phyloP scores from a whole-genome alignment of 2,113 vertebrate genomes.

The Clinocottus analis region DNA sequence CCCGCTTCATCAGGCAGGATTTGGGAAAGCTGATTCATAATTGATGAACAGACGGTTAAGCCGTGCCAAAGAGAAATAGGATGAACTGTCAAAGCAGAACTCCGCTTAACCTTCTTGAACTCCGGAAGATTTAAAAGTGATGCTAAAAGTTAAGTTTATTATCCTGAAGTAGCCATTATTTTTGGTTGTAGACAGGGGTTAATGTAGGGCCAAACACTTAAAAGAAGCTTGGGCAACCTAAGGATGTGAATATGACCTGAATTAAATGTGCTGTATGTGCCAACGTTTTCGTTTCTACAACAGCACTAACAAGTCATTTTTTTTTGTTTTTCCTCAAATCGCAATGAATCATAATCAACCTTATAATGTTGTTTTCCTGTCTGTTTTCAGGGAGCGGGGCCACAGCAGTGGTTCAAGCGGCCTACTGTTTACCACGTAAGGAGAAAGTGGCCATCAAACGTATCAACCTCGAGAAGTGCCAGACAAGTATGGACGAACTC shows the following conservation, averaged over 20 bases:
- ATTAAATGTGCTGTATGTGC: background rate
- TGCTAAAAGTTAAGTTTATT: conserved; percentile 14
- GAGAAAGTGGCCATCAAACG: conserved; percentile 97
- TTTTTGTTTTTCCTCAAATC: background rate
- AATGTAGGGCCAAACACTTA: background rate
- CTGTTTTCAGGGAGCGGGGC: conserved; percentile 76
- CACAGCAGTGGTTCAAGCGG: conserved; percentile 95
- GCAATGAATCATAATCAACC: background rate
- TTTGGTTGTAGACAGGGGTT: background rate
- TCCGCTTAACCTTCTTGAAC: conserved; percentile 32
- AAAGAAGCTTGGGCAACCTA: background rate
- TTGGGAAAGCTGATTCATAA: conserved; percentile 58
- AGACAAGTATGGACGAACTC: conserved; percentile 97
- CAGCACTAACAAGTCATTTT: too few relatives aligned
- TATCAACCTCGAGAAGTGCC: conserved; percentile 97
- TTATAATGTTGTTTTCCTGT: conserved; percentile 13
- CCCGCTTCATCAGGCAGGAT: conserved; percentile 32
- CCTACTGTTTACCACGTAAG: conserved; percentile 91
- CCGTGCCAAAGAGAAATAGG: conserved; percentile 17
- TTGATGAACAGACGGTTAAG: conserved; percentile 49
- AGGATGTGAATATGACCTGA: conserved; percentile 3
- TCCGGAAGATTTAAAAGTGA: background rate
- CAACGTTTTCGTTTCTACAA: background rate
- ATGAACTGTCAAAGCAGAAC: conserved; percentile 29
- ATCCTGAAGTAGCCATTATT: background rate